Conservation (phyloP, 2,888 invertebrate species). For the Drosophila kuntzei region DNA sequence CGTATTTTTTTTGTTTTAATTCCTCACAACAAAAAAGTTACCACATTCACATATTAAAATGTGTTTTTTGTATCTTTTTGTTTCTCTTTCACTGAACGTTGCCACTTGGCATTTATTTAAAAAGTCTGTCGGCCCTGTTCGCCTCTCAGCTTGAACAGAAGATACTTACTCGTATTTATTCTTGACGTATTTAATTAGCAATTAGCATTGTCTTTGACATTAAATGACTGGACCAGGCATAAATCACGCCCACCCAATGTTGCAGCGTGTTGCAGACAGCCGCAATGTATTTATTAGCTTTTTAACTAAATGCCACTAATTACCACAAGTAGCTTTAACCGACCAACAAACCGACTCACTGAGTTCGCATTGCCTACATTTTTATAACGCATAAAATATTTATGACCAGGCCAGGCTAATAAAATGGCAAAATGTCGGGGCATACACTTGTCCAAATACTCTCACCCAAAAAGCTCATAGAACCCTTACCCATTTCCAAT, state of each 20-base stretch:
- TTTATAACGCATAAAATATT: slow-evolving; percentile 77
- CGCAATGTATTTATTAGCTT: slow-evolving; percentile 68
- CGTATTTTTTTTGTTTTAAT: slow-evolving; percentile 54
- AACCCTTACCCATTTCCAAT: slow-evolving; percentile 45
- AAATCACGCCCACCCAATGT: slow-evolving; percentile 55
- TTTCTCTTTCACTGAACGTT: slow-evolving; percentile 1
- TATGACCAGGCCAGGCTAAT: slow-evolving; percentile 63
- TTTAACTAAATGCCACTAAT: slow-evolving; percentile 74
- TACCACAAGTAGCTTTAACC: slow-evolving; percentile 68
- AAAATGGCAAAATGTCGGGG: slow-evolving; percentile 48
- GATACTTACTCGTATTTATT: slow-evolving; percentile 13
- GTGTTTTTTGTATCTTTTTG: not conserved
- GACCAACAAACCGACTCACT: slow-evolving; percentile 1
- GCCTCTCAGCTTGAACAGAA: not conserved
- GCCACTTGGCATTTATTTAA: slow-evolving; percentile 6
- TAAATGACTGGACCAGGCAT: slow-evolving; percentile 39
- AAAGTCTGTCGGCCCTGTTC: not conserved
- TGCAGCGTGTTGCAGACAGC: slow-evolving; percentile 16
- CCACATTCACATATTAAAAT: slow-evolving; percentile 17
- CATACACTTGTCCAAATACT: slow-evolving; percentile 49
- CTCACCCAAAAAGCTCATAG: slow-evolving; percentile 51
- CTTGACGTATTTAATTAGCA: slow-evolving; percentile 50
- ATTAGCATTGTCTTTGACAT: slow-evolving; percentile 52
- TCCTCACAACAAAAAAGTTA: slow-evolving; percentile 20
- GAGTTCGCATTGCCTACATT: slow-evolving; percentile 46